These are phyloP conservation scores for Lydus trimaculatus DNA, from an alignment of 2,888 invertebrate genomes.

Conservation along the genomic window DNA sequence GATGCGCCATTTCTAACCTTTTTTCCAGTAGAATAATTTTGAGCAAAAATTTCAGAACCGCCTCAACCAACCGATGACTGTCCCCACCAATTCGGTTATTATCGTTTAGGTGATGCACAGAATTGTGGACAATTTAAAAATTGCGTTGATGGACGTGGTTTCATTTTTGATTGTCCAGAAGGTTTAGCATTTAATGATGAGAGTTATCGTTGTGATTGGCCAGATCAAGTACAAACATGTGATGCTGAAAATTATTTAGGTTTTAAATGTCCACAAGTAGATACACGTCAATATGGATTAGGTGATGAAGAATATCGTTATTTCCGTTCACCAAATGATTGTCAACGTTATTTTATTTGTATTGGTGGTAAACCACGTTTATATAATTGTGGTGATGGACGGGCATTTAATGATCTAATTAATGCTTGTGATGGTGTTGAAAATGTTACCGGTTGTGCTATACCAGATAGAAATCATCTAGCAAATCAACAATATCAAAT, in stretches of 20 bases:
- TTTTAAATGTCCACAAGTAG: slow-evolving; percentile 76
- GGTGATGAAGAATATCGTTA: slow-evolving; percentile 62
- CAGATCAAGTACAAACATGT: slow-evolving; percentile 81
- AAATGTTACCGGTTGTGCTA: slow-evolving; percentile 77
- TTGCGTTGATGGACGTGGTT: slow-evolving; percentile 80
- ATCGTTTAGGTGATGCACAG: slow-evolving; percentile 69
- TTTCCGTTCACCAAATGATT: slow-evolving; percentile 70
- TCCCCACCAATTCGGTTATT: slow-evolving; percentile 86
- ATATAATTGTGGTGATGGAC: slow-evolving; percentile 77
- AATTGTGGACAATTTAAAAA: slow-evolving; percentile 83
- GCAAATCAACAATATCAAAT: slow-evolving; percentile 27
- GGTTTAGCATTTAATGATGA: slow-evolving; percentile 73
- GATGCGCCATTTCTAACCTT: neutral
- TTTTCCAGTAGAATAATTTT: neutral
- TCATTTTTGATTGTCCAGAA: slow-evolving; percentile 79
- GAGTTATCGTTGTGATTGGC: slow-evolving; percentile 85
- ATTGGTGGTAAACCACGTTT: slow-evolving; percentile 76
- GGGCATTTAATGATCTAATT: slow-evolving; percentile 78
- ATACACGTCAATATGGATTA: slow-evolving; percentile 58
- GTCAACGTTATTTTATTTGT: slow-evolving; percentile 83
- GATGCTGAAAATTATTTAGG: slow-evolving; percentile 84
- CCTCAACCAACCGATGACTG: slow-evolving; percentile 78
- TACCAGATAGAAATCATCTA: slow-evolving; percentile 29
- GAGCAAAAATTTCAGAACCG: slow-evolving; percentile 64
- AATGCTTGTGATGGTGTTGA: slow-evolving; percentile 79